Base-by-base conservation (phyloP, 64 coral and sea anemone species). In the Anthopleura sola region DNA sequence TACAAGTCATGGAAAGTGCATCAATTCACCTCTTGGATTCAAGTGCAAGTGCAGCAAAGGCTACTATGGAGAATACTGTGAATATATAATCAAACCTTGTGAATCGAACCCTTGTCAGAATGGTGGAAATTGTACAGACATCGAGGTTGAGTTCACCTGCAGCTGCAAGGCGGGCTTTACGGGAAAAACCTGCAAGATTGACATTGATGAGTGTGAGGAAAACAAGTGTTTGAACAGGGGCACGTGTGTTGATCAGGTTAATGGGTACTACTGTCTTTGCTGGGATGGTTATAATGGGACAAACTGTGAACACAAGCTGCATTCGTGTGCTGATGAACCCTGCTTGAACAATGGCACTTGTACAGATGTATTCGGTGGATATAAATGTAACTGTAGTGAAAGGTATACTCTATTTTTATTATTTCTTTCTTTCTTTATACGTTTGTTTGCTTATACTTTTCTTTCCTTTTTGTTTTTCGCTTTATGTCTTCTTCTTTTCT, bases 311-410 rank as follows among this genome's bases (percentile, higher is more conserved):
- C 85, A 90, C 37, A 86, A 95, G 29, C 80, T 92, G 62, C 86
- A 83, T 53, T 85, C 91, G 15, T 95, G 94, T 37, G 60, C 86
- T 51, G 86, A 92, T 80, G 85, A 92, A 31, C 86, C 94, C 12
- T 95, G 94, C 33, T 78, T 76, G 36, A 81, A 49, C 36, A 95
- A 95, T 44, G 94, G 94, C 11, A 92, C 94, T 11, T 95, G 94
- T 44, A 92, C 36, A 48, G 76, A 79, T 48, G 23, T 79, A 9
- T 79, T 79, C 20, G 76, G 76, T 44, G 76, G 76, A 24, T 79
- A 44, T 18, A 3, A 26, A 44, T 79, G 76, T 48, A n/a, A 79
- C 7, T 79, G 76, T 6, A 23, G 9, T 20, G 76, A 79, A 79
- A 79, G 76, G 76, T 79, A 79, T 5, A 31, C 16, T 19, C 16